Base-by-base conservation (phyloP, 2,888 invertebrate genomes). In the Cinara cedri region DNA sequence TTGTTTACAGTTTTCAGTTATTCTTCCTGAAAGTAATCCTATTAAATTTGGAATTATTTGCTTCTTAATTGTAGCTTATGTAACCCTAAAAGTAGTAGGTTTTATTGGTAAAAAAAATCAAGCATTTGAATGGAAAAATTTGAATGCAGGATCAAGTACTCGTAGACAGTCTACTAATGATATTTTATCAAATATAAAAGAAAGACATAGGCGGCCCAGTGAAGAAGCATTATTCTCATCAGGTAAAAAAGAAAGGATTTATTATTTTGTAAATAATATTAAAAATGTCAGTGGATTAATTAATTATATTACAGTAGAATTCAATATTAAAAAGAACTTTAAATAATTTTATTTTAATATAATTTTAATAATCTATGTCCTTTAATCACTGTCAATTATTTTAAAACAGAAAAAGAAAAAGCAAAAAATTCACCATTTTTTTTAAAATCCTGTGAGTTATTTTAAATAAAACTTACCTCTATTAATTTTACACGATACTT, bases 171-270 rank as follows among this genome's bases (percentile, higher is more conserved):
- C 82, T 57, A 82, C 91, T 10, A 92, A 92, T 85, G 90, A 90
- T 70, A 88, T 90, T 80, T 85, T 88, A 84, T 88, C 87, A 0
- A 88, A 88, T 81, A 42, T 70, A 16, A 87, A 87, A 46, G 86
- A 87, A 0, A 88, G 89, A 0, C 89, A 91, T 44, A 85, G 89
- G 24, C 87, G 94, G 70, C 93, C 93, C 0, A 94, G 93, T 84
- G 93, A 93, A 82, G 87, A 87, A 65, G 87, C 87, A 2, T 84
- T 87, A 9, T 84, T 84, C 60, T 86, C 87, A 21, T 84, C 88
- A 0, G 88, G 90, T 84, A 51, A n/a, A n/a, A n/a, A n/a, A 68
- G 6, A 63, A n/a, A 13, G 21, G 63, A 14, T 80, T 34, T 63
- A 57, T 55, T n/a, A n/a, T n/a, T n/a, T n/a, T n/a, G n/a, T n/a